These are phyloP conservation scores for Lycaon pictus DNA, from an alignment of 2,113 vertebrate genomes.

Conservation along the genomic window DNA sequence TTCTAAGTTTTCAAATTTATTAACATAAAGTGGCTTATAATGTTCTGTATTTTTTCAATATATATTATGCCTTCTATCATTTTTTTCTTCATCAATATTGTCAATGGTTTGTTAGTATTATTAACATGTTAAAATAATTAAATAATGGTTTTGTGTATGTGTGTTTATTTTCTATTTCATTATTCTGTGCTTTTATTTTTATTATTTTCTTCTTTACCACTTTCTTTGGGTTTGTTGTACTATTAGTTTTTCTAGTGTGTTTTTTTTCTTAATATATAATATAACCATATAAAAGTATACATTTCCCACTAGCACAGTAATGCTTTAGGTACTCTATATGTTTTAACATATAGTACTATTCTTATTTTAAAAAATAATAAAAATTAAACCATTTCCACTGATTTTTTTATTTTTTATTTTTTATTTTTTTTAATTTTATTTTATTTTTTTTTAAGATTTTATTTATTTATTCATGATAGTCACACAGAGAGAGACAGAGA, in stretches of 20 bases:
- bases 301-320: not conserved
- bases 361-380: not conserved
- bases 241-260: not conserved
- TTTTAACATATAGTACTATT: not conserved
- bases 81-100: not conserved
- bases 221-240: slow-evolving; percentile 5
- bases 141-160: not conserved
- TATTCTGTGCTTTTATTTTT: slow-evolving; percentile 25
- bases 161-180: slow-evolving; percentile 12
- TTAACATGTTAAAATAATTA: not conserved
- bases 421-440: too few species aligned
- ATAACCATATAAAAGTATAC: not conserved
- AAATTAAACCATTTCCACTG: too few species aligned
- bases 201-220: not conserved
- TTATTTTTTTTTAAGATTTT: too few species aligned
- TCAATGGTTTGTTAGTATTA: not conserved
- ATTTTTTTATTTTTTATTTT: too few species aligned
- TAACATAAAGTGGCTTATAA: not conserved
- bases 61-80: not conserved
- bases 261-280: not conserved
- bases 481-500: too few species aligned
- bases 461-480: too few species aligned
- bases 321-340: not conserved
- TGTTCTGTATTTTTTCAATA: not conserved
- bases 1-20: slow-evolving; percentile 9